Evolutionary conservation across 2,797 vertebrate species (phyloP), one percentile per base, ranked within the genome.

Genomic region (Sebastes elongatus): DNA sequence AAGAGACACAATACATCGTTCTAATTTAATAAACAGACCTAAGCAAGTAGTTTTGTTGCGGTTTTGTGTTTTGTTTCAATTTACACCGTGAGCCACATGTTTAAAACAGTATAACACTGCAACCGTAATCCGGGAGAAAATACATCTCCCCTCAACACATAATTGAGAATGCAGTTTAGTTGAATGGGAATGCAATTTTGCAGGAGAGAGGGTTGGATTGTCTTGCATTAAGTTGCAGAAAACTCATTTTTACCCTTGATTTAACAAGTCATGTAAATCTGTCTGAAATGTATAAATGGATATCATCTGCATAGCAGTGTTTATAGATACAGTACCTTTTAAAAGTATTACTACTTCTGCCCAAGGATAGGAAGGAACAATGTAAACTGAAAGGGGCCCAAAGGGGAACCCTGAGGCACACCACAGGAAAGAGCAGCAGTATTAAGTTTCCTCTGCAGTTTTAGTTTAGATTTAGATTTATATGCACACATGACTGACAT

Each of bases 61-160:
- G 6, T 18, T 46, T 46, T 46, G 42, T 46, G 42, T 46, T 46
- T 46, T 46, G 16, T 46, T 0, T 8, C 16, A 46, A 46, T 46
- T 42, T 42, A 42, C 38, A 42, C 38, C 13, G 3, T 46, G 42
- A 18, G 6, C 42, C 16, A 46, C 16, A 18, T 46, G 16, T 46
- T 46, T 46, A 46, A 0, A 46, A 46, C 16, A 46, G 42, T 1
- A 46, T 46, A 46, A 46, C 0, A 46, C 42, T 46, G 42, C 14
- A 1, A 42, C 38, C 3, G 38, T 42, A 16, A 42, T 46, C 42
- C 16, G 6, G 16, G 16, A 18, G 16, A 18, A 46, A 46, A 46
- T 46, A 46, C 42, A 46, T 18, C 7, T 18, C 16, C 16, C 16
- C 42, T 46, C 3, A 0, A 46, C 14, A 46, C 6, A 0, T 7